phyloP scores from a whole-genome alignment of 2,888 invertebrate genomes.

The Tenthredo distinguenda region DNA sequence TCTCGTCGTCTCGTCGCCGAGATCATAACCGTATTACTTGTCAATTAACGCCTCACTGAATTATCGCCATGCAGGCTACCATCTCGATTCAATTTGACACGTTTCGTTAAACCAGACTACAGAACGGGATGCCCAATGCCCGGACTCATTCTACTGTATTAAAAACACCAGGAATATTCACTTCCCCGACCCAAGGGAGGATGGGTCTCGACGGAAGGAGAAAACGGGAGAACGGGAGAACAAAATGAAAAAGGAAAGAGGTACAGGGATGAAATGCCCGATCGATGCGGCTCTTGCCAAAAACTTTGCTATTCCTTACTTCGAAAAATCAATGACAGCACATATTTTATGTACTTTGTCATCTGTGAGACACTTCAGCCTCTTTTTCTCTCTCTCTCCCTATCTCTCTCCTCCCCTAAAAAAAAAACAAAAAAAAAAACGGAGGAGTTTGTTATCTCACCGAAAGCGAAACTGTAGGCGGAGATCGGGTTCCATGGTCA shows the following conservation, averaged over 20 bases:
- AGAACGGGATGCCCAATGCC: constrained; percentile 11
- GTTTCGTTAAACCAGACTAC: constrained; percentile 42
- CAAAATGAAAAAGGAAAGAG: background rate
- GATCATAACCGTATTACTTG: constrained; percentile 43
- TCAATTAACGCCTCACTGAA: constrained; percentile 46
- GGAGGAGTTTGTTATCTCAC: constrained; percentile 18
- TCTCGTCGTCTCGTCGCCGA: constrained; percentile 12
- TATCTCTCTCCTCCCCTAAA: background rate
- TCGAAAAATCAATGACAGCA: background rate
- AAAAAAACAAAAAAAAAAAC: background rate
- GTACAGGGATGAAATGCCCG: background rate
- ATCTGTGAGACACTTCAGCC: background rate
- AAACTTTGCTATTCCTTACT: background rate
- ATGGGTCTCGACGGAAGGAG: background rate
- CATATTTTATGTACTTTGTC: background rate
- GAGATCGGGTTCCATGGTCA: background rate
- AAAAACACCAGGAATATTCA: background rate
- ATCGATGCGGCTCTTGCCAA: background rate
- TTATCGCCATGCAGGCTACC: constrained; percentile 17
- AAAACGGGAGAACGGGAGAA: background rate
- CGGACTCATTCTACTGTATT: constrained; percentile 22
- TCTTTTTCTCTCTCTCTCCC: background rate
- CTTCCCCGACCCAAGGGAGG: background rate
- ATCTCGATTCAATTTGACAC: constrained; percentile 44
- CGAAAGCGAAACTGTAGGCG: background rate